Evolutionary conservation across 2,797 vertebrate species (phyloP), one percentile per base, ranked within the genome.

Genomic region (Brachymystax lenok): DNA sequence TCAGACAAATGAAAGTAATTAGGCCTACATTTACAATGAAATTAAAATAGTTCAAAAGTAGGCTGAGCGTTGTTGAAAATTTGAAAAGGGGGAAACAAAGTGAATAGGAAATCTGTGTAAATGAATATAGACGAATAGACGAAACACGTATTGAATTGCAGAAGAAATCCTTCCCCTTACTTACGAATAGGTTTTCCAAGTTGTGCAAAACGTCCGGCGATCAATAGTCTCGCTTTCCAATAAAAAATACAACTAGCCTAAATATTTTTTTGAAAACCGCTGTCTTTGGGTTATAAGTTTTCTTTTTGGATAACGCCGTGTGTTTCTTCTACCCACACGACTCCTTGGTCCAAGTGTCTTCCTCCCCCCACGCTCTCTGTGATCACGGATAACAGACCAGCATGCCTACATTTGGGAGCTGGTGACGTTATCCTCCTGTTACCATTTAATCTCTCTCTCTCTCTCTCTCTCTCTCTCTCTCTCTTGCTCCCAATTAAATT

Each of bases 321-420:
- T 35, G 19, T 78, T 54, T 7, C 27, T 40, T 16, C 19, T 56
- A 59, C 12, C 0, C n/a, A 59, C 67, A 19, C 46, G 14, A 0
- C 30, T 0, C 19, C 5, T 77, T 33, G 3, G 7, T 89, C 75
- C 83, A 46, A 3, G 35, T 72, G 69, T 82, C 73, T 78, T 88
- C 84, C 85, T 87, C 85, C 33, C 33, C 86, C 86, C 87, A 89
- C 89, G 90, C 86, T 75, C 78, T 74, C 78, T 77, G 64, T 78
- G 77, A 79, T 79, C 88, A 21, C 83, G 77, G 90, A 82, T 80
- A 46, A 46, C 10, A 12, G 7, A 40, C 24, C 33, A 21, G n/a
- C 66, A 79, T 8, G 35, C 83, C 61, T 12, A n/a, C 75, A 35
- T 77, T 1, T 68, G 68, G 82, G 84, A 78, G 85, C 88, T 87